Percentiles rank a stretch among this genome's conserved stretches.
Conservation (phyloP, 2,888 invertebrate species). For the Gastracanthus pulcherrimus region DNA sequence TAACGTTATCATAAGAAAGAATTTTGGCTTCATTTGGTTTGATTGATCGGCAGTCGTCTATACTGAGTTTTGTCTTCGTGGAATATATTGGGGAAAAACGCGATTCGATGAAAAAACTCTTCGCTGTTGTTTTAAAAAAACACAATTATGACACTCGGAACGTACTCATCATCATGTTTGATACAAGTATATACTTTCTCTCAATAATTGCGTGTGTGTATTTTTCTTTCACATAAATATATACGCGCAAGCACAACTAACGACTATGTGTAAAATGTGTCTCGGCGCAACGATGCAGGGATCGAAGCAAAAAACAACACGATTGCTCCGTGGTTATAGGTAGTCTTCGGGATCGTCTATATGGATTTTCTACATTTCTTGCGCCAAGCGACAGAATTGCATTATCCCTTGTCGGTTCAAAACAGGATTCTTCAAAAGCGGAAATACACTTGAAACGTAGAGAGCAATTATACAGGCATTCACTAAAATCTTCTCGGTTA, state of each 20-base stretch:
- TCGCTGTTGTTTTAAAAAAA: neutral
- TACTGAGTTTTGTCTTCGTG: neutral
- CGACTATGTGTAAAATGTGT: neutral
- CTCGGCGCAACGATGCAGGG: neutral
- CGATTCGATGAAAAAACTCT: constrained; percentile 20
- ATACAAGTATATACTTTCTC: constrained; percentile 17
- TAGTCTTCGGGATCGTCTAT: neutral
- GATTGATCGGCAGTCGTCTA: constrained; percentile 52
- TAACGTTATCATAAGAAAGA: constrained; percentile 25
- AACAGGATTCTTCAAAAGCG: constrained; percentile 5
- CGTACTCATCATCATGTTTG: neutral
- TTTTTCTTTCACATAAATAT: constrained; percentile 18
- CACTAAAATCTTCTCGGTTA: neutral
- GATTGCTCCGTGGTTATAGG: too few species aligned
- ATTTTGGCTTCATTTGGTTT: constrained; percentile 49
- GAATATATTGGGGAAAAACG: constrained; percentile 8
- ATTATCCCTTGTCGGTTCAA: neutral
- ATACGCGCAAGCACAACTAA: constrained; percentile 34
- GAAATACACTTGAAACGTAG: neutral
- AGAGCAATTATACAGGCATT: constrained; percentile 9
- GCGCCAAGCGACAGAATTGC: neutral
- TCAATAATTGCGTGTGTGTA: neutral
- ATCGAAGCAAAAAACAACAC: neutral
- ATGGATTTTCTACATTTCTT: neutral
- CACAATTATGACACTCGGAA: neutral